Base-by-base conservation (phyloP, 2,113 vertebrate genomes). In the Cichladusa arquata region DNA sequence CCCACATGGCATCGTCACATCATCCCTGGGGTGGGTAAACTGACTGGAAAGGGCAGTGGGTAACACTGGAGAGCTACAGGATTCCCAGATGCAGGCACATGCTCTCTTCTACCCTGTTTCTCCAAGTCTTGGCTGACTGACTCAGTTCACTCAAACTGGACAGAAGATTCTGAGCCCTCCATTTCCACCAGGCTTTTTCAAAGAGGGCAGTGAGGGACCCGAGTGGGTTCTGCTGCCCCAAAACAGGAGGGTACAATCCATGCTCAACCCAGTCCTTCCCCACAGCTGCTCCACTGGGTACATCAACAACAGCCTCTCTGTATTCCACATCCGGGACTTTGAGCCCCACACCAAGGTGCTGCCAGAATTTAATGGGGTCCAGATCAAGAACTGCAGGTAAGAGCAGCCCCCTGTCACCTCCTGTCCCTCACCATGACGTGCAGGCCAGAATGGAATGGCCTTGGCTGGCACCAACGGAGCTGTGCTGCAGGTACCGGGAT, bases 211-310 rank as follows among this genome's bases (percentile, higher is more conserved):
- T 4, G 9, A 44, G 45, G 73, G 19, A 19, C 69, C 64, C 45
- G 19, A n/a, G 1, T 10, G 44, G 53, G 34, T 23, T 20, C 87
- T 80, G 34, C 58, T 70, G 12, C 36, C 33, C 44, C 34, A 44
- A 1, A 26, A 44, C 4, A 26, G 33, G 51, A n/a, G 28, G 9
- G 40, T 22, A 9, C 34, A 31, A 33, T 2, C 67, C 0, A 0
- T 44, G 54, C 67, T 77, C 78, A 95, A 5, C 31, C 40, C 3
- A 0, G 5, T 69, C 26, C 69, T 77, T 64, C 12, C 33, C 71
- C 78, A 5, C 95, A 99, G 99, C 97, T 99, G 99, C 94, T 98
- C 98, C 96, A 94, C 97, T 0, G 99, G 99, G 9, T 99, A 99
- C 79, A 97, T 99, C 87, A 98, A 99, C 85, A 94, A 99, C 97